These are phyloP conservation scores for Cyclargus thomasi DNA, from an alignment of 1,140 invertebrate genomes.

Conservation along the genomic window DNA sequence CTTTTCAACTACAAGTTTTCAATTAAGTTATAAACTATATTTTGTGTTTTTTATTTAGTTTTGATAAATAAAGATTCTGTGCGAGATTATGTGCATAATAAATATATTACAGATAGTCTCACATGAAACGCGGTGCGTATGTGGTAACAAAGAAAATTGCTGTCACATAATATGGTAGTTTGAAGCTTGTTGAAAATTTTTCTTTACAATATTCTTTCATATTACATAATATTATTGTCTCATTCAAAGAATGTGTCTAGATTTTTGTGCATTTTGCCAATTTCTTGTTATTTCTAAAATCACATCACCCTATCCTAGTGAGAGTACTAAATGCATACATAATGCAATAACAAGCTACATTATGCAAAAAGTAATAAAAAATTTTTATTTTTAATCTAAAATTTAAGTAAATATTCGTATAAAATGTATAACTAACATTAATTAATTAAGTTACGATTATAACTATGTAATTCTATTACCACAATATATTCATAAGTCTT, in stretches of 20 bases:
- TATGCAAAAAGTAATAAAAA: not conserved
- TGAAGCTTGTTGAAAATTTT: not conserved
- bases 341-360: not conserved
- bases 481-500: not conserved
- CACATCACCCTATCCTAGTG: not conserved
- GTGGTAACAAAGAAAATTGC: not conserved
- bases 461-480: not conserved
- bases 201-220: not conserved
- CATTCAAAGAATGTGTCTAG: not conserved
- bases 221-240: conserved; percentile 3
- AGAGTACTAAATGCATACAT: not conserved
- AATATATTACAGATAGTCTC: no score
- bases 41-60: no score
- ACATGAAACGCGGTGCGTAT: no score
- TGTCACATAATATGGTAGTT: no score
- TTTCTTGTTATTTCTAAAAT: not conserved
- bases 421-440: not conserved
- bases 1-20: no score
- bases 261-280: not conserved
- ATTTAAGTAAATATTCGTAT: not conserved
- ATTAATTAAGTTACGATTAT: not conserved
- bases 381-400: not conserved
- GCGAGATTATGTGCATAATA: no score
- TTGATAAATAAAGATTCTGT: no score
- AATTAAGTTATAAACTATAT: no score